Evolutionary conservation across 2,797 vertebrate genomes (phyloP).

Genomic region (Catostomus latipinnis): DNA sequence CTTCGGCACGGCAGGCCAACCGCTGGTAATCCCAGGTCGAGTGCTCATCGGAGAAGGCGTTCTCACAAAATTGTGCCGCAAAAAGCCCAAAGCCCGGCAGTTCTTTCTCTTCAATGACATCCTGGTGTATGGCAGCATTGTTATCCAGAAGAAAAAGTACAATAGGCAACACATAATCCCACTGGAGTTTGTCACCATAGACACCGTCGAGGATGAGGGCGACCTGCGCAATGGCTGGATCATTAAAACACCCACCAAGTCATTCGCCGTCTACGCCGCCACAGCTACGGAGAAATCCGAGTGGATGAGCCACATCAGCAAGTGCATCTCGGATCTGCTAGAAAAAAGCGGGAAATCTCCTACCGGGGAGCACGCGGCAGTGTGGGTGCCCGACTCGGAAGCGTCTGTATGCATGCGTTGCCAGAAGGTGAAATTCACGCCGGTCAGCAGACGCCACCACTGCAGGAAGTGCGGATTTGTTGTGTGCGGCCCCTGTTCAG

Average conservation of each 20-base stretch:
- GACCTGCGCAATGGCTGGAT: constrained; percentile 97
- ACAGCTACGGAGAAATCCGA: constrained; percentile 98
- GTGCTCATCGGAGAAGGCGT: constrained; percentile 98
- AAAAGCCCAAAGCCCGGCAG: constrained; percentile 96
- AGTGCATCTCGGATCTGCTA: constrained; percentile 93
- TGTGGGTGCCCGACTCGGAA: constrained; percentile 98
- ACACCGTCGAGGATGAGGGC: constrained; percentile 93
- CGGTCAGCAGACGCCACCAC: constrained; percentile 95
- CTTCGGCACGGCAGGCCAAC: constrained; percentile 96
- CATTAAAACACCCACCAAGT: constrained; percentile 98
- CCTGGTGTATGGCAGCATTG: constrained; percentile 98
- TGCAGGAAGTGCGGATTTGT: constrained; percentile 97
- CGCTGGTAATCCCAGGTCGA: constrained; percentile 92
- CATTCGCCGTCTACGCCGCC: constrained; percentile 96
- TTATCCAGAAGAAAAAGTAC: constrained; percentile 99
- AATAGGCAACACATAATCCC: constrained; percentile 99
- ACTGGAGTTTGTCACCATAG: constrained; percentile 95
- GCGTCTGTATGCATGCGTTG: constrained; percentile 96
- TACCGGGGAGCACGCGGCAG: constrained; percentile 92
- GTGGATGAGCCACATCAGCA: constrained; percentile 99
- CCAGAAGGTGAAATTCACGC: constrained; percentile 94
- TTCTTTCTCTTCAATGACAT: constrained; percentile 99
- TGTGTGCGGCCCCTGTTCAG: constrained; percentile 95
- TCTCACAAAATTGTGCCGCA: constrained; percentile 95
- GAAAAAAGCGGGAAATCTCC: constrained; percentile 96